Evolutionary conservation across 1,140 invertebrate genomes (phyloP), one percentile per base, ranked within the genome.

Genomic region (Zophobas atratus): DNA sequence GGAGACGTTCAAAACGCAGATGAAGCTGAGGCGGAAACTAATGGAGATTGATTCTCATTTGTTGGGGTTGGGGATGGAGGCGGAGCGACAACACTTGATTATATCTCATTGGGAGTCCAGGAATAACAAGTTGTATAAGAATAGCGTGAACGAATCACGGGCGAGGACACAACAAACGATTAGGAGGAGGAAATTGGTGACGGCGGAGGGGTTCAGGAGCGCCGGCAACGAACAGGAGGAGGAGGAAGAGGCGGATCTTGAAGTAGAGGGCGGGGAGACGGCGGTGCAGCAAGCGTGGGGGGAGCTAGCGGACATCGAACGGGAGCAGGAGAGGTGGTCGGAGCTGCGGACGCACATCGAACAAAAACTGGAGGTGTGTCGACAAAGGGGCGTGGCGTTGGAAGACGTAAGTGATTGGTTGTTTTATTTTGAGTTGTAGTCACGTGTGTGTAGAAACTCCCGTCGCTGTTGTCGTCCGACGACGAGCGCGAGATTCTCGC

Each of bases 21-120:
- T 97, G 96, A 92, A 94, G 80, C 86, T 97, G 0, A 90, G 95
- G 53, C 89, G 94, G 43, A 92, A 93, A 49, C 86, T 97, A 6
- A 94, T 98, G 91, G 95, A 97, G 85, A 89, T 97, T 2, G 95
- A 97, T 84, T 95, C 94, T 79, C 92, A 95, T 82, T 87, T 96
- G 1, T 86, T 97, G 79, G 93, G 94, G 0, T 86, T 97, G 55
- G 95, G 94, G 36, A 90, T 96, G 80, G 95, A 97, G 81, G 93
- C 94, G 0, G 94, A 97, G 83, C 90, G 95, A 51, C 94, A 96
- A 82, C 94, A 96, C 82, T 91, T 95, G 77, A 91, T 95, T 5
- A 95, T 98, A 43, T 95, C 93, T 1, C 94, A 96, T 81, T 96
- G 94, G 94, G 94, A 96, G 85, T 93, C 93, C 53, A 90, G 90